These are phyloP conservation scores for Rhyzopertha dominica DNA, from an alignment of 1,140 invertebrate species.

Conservation along the genomic window DNA sequence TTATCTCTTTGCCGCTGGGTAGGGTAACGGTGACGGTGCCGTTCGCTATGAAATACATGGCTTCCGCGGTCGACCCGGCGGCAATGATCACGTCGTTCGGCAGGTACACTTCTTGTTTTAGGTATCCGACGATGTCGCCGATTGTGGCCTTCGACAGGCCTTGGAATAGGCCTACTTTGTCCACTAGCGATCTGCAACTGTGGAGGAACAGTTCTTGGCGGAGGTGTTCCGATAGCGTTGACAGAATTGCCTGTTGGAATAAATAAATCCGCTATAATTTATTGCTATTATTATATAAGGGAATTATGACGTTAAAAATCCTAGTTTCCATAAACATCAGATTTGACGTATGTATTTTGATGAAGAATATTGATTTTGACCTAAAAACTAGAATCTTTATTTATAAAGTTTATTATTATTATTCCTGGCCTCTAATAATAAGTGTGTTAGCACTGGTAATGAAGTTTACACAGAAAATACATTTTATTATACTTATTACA, in stretches of 20 bases:
- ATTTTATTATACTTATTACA: too few relatives aligned
- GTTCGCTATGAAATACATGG: slow-evolving; percentile 47
- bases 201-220: slow-evolving; percentile 45
- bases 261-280: slow-evolving; percentile 19
- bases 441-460: too few relatives aligned
- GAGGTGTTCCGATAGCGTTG: slow-evolving; percentile 21
- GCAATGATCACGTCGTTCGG: slow-evolving; percentile 47
- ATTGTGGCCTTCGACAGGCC: slow-evolving; percentile 33
- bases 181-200: slow-evolving; percentile 41
- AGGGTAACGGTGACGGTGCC: slow-evolving; percentile 49
- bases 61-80: slow-evolving; percentile 36
- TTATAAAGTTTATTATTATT: too few relatives aligned
- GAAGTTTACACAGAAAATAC: too few relatives aligned
- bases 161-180: slow-evolving; percentile 44
- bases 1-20: slow-evolving; percentile 32
- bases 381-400: too few relatives aligned
- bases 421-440: too few relatives aligned
- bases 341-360: too few relatives aligned
- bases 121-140: slow-evolving; percentile 35
- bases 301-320: too few relatives aligned
- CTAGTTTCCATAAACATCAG: too few relatives aligned
- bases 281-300: too few relatives aligned
- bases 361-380: too few relatives aligned
- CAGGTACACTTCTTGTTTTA: slow-evolving; percentile 46
- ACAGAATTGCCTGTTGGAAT: slow-evolving; percentile 16